Conservation (phyloP, 2,888 invertebrate species). For the Ellobium chinense region DNA sequence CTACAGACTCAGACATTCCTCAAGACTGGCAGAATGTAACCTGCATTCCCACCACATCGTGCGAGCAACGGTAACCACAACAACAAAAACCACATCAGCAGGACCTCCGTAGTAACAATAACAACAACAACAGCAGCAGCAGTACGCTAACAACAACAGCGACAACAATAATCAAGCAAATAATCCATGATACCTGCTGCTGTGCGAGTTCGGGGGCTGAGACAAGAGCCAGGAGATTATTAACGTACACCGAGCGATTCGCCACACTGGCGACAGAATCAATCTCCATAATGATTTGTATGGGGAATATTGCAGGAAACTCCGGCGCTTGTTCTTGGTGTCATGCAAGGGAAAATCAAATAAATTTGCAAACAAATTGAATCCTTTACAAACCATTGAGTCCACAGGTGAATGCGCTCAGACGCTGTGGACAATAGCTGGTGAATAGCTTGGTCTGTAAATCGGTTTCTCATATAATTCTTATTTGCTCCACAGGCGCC, state of each 20-base stretch:
- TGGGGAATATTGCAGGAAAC: slow-evolving; percentile 27
- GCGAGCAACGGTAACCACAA: no score
- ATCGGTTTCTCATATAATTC: slow-evolving; percentile 44
- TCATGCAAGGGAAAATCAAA: slow-evolving; percentile 46
- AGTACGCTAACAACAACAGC: no score
- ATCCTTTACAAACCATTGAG: slow-evolving; percentile 46
- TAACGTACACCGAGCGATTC: slow-evolving; percentile 9
- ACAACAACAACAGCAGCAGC: no score
- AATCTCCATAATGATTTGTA: slow-evolving; percentile 21
- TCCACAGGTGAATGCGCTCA: slow-evolving; percentile 22
- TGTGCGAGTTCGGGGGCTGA: no score
- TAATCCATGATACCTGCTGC: no score
- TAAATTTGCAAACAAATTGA: slow-evolving; percentile 51
- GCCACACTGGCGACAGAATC: slow-evolving; percentile 27
- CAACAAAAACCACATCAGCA: no score
- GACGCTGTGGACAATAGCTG: not conserved
- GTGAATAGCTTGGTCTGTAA: not conserved
- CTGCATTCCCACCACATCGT: no score
- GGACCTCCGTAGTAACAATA: no score
- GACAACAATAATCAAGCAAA: no score
- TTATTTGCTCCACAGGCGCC: slow-evolving; percentile 34
- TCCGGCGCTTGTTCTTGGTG: slow-evolving; percentile 11
- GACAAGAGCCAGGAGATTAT: not conserved
- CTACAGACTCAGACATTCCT: no score
- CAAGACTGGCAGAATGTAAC: no score